Base-by-base conservation (phyloP, 2,797 vertebrate genomes). In the Neostethus bicornis region DNA sequence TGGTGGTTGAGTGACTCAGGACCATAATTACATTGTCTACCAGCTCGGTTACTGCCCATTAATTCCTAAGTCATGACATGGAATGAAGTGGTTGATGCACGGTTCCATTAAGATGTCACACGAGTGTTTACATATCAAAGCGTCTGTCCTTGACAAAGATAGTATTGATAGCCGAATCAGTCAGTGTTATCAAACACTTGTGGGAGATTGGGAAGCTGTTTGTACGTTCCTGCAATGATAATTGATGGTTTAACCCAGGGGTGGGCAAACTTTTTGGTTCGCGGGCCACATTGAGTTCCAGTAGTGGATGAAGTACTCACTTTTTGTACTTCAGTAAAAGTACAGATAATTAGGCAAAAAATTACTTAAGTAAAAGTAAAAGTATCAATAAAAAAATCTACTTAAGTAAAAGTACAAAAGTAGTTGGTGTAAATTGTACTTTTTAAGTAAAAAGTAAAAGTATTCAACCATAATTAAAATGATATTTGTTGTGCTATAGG, bases 21-120 rank as follows among this genome's bases (percentile, higher is more conserved):
- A 71, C 70, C 66, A 82, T 90, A 91, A 91, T 92, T 92, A 91
- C 84, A 90, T 78, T 56, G 89, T 92, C 86, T 92, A 86, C 83
- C 66, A 47, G 79, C 74, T 73, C 37, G 54, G 74, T 73, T 81
- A 35, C 88, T 90, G 84, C 85, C 81, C 80, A 86, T 89, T 86
- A 85, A 90, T 91, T 77, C 87, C 82, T 66, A 47, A 61, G 83
- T 73, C 68, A 53, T 67, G 70, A 67, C 77, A 73, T 53, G 67
- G 68, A 79, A 73, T 56, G 4, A 62, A 49, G 66, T 37, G 62
- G 52, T 62, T 52, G 77, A 67, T 79, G 62, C 65, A 21, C 45
- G 26, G 24, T 61, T 20, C 55, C 51, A 44, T 29, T 43, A 38
- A 54, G 46, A 3, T 65, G 61, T 53, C 47, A 42, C 48, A 35